These are phyloP conservation scores for Julus scandinavius DNA, from an alignment of 2,888 invertebrate species.

Conservation along the genomic window DNA sequence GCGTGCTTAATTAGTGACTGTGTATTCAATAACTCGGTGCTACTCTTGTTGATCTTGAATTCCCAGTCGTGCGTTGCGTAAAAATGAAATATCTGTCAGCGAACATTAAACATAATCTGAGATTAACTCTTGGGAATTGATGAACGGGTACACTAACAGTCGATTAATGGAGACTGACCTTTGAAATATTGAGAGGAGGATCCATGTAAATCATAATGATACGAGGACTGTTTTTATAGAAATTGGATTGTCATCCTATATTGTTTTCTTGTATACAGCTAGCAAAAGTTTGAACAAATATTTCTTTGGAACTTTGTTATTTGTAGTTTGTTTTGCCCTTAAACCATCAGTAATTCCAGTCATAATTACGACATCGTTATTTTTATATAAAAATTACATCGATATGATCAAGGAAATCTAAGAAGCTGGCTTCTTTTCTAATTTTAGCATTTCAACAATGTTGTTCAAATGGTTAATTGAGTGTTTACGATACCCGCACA, in stretches of 20 bases:
- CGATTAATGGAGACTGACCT: too few relatives aligned
- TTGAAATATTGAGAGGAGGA: too few relatives aligned
- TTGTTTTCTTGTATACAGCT: too few relatives aligned
- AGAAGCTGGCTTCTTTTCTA: background rate
- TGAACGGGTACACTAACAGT: background rate
- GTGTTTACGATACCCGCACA: conserved; percentile 14
- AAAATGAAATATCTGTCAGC: background rate
- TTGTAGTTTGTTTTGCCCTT: too few relatives aligned
- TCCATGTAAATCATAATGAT: too few relatives aligned
- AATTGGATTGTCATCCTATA: too few relatives aligned
- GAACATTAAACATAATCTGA: background rate
- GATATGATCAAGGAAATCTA: background rate
- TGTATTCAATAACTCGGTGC: background rate
- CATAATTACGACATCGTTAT: too few relatives aligned
- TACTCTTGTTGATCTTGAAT: conserved; percentile 10
- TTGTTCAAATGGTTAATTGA: conserved; percentile 3
- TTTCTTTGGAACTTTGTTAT: too few relatives aligned
- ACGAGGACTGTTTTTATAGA: too few relatives aligned
- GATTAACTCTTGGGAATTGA: background rate
- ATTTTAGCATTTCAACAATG: background rate
- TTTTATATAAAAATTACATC: background rate
- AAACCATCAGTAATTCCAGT: too few relatives aligned
- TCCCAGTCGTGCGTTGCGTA: background rate
- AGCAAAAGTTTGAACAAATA: too few relatives aligned
- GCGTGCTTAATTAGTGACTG: conserved; percentile 2